Base-by-base conservation (phyloP, 2,797 vertebrate genomes). In the Novumbra hubbsi region DNA sequence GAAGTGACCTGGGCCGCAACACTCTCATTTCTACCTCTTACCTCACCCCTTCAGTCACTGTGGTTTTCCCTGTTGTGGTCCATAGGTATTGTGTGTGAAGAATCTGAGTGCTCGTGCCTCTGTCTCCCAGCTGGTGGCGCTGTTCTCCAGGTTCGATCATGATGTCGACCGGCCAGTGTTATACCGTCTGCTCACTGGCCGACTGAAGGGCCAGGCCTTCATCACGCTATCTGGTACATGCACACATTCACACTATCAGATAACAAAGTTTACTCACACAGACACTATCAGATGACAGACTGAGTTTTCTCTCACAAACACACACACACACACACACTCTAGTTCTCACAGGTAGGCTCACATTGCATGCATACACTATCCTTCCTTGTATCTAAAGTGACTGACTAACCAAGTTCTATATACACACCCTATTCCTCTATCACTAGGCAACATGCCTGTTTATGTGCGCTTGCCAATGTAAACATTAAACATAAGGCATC, bases 141-240 rank as follows among this genome's bases (percentile, higher is more conserved):
- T 98, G 75, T 98, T 98, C 78, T 96, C 95, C 78, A 92, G 95
- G 63, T 98, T 96, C 80, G 95, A 98, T 90, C 87, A 79, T 55
- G 89, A 89, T n/a, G 83, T 83, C 1, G 81, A 85, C 6, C 83
- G 92, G 0, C 88, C 85, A 0, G 79, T 97, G 21, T 82, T 94
- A 34, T 98, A 98, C 88, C 95, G 94, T 32, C 90, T 98, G 75
- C 90, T 98, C 86, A 96, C 94, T 0, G 97, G 97, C 27, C 89
- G 96, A 57, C 94, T 98, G 93, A 95, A 93, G 81, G 96, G 94
- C 30, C 97, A 98, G 86, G 97, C 97, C 72, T 98, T 98, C 88
- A 82, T 98, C 88, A 97, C 96, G 0, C 93, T 98, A 77, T 87
- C 93, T 72, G 95, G 97, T 98, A 82, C 41, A 45, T 45, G 41